Conservation (phyloP, 2,888 invertebrate species). For the Pilophorus perplexus region DNA sequence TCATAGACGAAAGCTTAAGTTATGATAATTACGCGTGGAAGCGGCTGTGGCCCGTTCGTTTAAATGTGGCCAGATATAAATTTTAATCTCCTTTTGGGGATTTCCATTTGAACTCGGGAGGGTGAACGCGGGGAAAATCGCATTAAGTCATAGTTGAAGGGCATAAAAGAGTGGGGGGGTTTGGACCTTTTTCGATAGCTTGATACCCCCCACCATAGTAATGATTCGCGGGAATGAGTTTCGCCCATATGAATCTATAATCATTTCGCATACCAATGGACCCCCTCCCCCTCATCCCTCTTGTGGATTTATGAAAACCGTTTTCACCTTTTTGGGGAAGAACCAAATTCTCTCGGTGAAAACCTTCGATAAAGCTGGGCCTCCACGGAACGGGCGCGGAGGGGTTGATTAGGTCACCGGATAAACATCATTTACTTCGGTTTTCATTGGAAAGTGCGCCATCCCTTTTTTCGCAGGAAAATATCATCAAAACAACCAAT, state of each 20-base stretch:
- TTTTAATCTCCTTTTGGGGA: not conserved
- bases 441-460: not conserved
- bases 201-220: not conserved
- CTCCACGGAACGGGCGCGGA: too few species aligned
- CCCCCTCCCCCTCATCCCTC: not conserved
- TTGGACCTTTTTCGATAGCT: not conserved
- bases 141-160: slow-evolving; percentile 8
- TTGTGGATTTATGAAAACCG: not conserved
- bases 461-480: not conserved
- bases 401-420: not conserved
- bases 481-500: not conserved
- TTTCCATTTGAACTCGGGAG: too few species aligned
- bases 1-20: too few species aligned
- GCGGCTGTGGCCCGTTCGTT: too few species aligned
- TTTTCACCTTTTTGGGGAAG: not conserved
- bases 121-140: slow-evolving; percentile 5
- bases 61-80: not conserved
- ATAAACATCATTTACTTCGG: not conserved
- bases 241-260: slow-evolving; percentile 16
- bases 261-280: slow-evolving; percentile 3
- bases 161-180: not conserved
- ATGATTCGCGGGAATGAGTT: not conserved
- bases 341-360: not conserved
- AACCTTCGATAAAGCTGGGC: not conserved
- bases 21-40: too few species aligned